A percentile compares a stretch with the other conserved stretches of the same genome.
These are phyloP conservation scores for Eunapius fragilis DNA, from an alignment of 37 sponge, comb jelly and placozoan genomes.

Conservation along the genomic window DNA sequence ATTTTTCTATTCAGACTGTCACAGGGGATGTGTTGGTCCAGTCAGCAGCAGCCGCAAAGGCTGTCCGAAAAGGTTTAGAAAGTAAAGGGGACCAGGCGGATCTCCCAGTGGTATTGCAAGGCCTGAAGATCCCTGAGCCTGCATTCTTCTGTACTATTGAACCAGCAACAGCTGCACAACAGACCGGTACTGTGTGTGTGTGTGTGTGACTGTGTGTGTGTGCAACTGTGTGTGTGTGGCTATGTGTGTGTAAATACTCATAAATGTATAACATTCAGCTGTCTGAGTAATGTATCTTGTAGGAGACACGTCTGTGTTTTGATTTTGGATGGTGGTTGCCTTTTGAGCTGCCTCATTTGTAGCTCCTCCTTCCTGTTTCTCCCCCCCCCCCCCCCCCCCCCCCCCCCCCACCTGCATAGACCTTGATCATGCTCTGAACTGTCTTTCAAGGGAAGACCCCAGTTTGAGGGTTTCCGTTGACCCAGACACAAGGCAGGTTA, in stretches of 20 bases:
- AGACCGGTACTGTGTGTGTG: constrained; percentile 61
- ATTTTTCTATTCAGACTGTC: constrained; percentile 49
- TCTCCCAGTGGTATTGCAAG: constrained; percentile 1
- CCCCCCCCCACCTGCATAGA: constrained; percentile 25
- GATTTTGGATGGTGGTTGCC: no score
- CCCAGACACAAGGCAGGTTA: constrained; percentile 72
- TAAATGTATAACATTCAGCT: no score
- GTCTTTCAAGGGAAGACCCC: constrained; percentile 84
- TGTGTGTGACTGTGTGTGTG: constrained; percentile 14
- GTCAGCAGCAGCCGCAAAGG: constrained; percentile 28
- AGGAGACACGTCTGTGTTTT: no score
- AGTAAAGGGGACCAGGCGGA: not conserved
- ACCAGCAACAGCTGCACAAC: constrained; percentile 68
- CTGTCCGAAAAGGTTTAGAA: constrained; percentile 10
- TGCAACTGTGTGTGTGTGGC: constrained; percentile 25
- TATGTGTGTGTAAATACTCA: not conserved
- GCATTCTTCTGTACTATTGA: constrained; percentile 97
- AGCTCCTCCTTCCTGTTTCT: not conserved
- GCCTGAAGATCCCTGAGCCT: constrained; percentile 72
- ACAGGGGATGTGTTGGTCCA: constrained; percentile 78
- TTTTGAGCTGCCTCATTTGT: no score
- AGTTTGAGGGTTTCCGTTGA: constrained; percentile 88
- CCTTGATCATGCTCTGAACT: constrained; percentile 80
- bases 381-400: not conserved
- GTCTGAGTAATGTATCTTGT: no score